Conservation (phyloP, 2,888 invertebrate species). For the Hydroisotoma schaefferi region DNA sequence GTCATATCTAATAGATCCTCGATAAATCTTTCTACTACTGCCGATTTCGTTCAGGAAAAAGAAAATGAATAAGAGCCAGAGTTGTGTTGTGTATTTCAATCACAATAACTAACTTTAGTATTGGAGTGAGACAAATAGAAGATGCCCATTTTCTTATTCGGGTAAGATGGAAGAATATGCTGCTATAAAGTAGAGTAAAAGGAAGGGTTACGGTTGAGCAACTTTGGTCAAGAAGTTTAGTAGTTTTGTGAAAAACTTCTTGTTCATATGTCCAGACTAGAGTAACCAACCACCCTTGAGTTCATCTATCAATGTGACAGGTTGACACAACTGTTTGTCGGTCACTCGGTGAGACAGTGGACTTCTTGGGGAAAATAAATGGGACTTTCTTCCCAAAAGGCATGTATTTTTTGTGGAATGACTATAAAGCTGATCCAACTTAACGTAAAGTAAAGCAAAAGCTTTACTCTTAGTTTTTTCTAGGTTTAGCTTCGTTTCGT, state of each 20-base stretch:
- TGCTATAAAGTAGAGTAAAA: not conserved
- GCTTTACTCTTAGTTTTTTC: no score
- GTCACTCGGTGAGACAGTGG: slow-evolving; percentile 10
- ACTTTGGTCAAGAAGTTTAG: slow-evolving; percentile 6
- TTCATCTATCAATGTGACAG: slow-evolving; percentile 12
- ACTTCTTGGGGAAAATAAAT: slow-evolving; percentile 10
- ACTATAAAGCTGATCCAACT: no score
- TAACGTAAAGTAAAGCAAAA: no score
- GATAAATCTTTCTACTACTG: no score
- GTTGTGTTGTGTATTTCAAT: no score
- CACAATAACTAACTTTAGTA: no score
- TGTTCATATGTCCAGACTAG: not conserved
- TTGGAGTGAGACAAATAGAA: slow-evolving; percentile 4
- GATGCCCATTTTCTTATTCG: slow-evolving; percentile 16
- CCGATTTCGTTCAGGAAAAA: no score
- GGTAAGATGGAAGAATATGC: slow-evolving; percentile 13
- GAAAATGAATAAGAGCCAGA: not conserved
- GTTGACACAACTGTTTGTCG: slow-evolving; percentile 17
- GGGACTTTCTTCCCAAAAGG: slow-evolving; percentile 1
- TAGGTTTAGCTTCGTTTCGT: slow-evolving; percentile 8
- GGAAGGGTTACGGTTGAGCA: not conserved
- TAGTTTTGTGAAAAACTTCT: not conserved
- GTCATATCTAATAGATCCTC: not conserved
- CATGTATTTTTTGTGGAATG: slow-evolving; percentile 11
- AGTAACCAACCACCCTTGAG: not conserved